Percentiles rank a stretch among this genome's conserved stretches.
Conservation (phyloP, 2,888 invertebrate species). For the Mantis religiosa region DNA sequence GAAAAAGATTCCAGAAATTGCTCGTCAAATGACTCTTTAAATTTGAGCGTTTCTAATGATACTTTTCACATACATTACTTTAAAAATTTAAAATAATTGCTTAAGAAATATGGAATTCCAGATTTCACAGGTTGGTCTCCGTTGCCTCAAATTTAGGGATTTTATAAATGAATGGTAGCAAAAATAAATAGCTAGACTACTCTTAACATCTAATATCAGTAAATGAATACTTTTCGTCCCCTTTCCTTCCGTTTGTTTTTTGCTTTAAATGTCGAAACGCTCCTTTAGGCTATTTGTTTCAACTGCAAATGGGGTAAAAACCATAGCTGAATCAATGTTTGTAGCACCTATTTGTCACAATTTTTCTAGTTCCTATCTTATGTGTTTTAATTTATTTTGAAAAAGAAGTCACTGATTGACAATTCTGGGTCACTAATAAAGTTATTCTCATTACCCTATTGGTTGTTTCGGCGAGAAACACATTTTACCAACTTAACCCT, state of each 20-base stretch:
- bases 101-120: too few species aligned
- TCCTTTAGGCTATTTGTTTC: neutral
- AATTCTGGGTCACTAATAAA: neutral
- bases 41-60: too few species aligned
- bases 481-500: neutral
- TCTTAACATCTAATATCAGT: too few species aligned
- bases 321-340: constrained; percentile 22
- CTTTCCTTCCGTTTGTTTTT: neutral
- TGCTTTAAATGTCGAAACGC: neutral
- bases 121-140: too few species aligned
- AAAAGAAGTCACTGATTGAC: neutral
- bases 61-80: too few species aligned
- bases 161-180: too few species aligned
- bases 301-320: constrained; percentile 4
- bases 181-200: too few species aligned
- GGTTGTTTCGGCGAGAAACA: neutral
- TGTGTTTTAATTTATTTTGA: neutral
- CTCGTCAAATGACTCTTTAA: too few species aligned
- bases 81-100: too few species aligned
- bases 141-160: too few species aligned
- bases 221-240: neutral
- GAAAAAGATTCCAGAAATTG: too few species aligned
- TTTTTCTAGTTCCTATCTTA: constrained; percentile 30
- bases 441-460: neutral
- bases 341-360: constrained; percentile 25